A percentile compares a stretch with the other conserved stretches of the same genome.
These are phyloP conservation scores for Acanthurus leucopareius DNA, from an alignment of 2,797 vertebrate species.

Conservation along the genomic window DNA sequence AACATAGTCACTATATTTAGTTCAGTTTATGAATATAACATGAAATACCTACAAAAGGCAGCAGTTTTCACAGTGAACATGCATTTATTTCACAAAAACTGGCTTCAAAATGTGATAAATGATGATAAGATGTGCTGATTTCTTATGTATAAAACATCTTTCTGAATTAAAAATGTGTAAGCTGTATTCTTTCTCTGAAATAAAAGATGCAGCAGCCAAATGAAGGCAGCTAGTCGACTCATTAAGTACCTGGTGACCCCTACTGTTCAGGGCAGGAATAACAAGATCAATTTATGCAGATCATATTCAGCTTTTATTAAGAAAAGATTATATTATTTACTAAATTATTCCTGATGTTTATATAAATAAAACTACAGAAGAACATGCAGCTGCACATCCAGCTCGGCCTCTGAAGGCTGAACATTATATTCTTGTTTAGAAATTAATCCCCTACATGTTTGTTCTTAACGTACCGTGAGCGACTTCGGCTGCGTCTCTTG, in stretches of 20 bases:
- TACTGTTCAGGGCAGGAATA: background rate
- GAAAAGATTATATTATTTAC: background rate
- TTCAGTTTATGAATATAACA: no score
- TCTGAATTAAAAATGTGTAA: no score
- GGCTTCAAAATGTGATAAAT: no score
- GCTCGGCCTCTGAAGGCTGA: background rate
- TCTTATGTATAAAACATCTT: no score
- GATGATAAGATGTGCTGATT: no score
- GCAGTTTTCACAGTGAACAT: no score
- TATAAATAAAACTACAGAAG: background rate
- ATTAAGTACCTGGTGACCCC: background rate
- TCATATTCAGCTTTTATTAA: background rate
- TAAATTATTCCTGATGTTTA: background rate
- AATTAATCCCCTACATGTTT: no score
- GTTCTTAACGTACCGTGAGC: conserved; percentile 85
- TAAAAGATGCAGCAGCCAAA: background rate
- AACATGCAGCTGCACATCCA: background rate
- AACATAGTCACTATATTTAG: conserved; percentile 5
- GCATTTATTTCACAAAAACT: no score
- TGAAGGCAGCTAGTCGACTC: background rate
- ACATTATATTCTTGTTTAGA: background rate
- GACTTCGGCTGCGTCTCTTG: conserved; percentile 87
- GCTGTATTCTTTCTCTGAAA: no score
- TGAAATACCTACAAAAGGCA: no score
- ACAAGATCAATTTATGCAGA: background rate